These are phyloP conservation scores for Biston betularia DNA, from an alignment of 2,888 invertebrate species.

Conservation along the genomic window DNA sequence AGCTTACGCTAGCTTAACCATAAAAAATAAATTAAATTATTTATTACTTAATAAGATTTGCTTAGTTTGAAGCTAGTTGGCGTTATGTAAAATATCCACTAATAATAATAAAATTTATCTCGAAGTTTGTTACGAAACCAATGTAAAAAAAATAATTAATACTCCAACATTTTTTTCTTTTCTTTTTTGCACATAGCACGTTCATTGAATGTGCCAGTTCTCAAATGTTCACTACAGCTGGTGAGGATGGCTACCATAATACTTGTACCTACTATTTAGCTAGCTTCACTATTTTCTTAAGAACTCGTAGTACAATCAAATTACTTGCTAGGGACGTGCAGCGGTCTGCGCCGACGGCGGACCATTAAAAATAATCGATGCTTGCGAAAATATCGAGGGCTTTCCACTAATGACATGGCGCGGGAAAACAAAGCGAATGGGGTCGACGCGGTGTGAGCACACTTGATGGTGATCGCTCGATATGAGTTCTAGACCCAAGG, in stretches of 20 bases:
- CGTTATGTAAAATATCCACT: too few species aligned
- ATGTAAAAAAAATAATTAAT: too few species aligned
- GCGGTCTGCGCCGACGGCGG: conserved; percentile 68
- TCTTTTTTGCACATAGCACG: too few species aligned
- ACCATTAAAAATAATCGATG: conserved; percentile 85
- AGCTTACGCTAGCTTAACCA: too few species aligned
- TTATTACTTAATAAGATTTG: too few species aligned
- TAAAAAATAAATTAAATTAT: too few species aligned
- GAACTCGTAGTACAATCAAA: conserved; percentile 51
- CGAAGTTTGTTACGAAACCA: too few species aligned
- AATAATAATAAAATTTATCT: too few species aligned
- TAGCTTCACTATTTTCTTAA: conserved; percentile 34
- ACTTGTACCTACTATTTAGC: conserved; percentile 27
- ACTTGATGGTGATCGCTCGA: conserved; percentile 43
- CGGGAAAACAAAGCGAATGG: conserved; percentile 78
- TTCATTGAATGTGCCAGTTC: too few species aligned
- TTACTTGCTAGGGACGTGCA: conserved; percentile 58
- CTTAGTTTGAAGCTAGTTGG: too few species aligned
- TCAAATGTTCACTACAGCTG: not conserved
- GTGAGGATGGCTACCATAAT: not conserved
- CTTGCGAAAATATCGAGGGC: conserved; percentile 81
- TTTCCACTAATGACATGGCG: conserved; percentile 84
- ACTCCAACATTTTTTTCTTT: too few species aligned
- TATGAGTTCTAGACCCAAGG: conserved; percentile 39
- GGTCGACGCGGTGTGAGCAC: conserved; percentile 47